Evolutionary conservation across 2,888 invertebrate species (phyloP).

Genomic region (Osmoderma eremita): DNA sequence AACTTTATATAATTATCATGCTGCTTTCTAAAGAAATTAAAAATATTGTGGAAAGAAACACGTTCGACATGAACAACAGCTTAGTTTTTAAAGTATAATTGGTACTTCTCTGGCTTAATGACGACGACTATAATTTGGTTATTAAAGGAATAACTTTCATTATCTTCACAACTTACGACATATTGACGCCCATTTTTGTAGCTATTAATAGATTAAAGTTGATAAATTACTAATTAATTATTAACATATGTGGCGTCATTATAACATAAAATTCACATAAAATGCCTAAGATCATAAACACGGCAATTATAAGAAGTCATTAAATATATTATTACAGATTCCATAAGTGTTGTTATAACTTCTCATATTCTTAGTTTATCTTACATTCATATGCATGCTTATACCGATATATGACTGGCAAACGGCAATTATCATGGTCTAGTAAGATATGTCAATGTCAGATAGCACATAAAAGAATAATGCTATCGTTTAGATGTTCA

Average conservation of each 20-base stretch:
- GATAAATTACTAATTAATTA: constrained; percentile 2
- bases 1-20: no score
- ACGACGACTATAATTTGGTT: no score
- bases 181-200: background rate
- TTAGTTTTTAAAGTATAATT: no score
- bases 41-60: no score
- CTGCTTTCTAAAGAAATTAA: no score
- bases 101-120: no score
- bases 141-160: no score
- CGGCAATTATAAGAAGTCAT: background rate
- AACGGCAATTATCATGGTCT: background rate
- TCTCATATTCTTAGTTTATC: background rate
- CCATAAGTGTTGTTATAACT: background rate
- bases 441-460: constrained; percentile 23
- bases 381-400: background rate
- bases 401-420: no score
- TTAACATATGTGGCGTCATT: background rate
- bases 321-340: background rate
- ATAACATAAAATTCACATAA: constrained; percentile 12
- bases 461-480: background rate
- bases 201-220: constrained; percentile 8
- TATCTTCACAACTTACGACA: background rate
- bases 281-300: background rate
- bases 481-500: background rate
- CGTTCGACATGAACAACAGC: no score